Base-by-base conservation (phyloP, 2,888 invertebrate species). In the Oscheius onirici region DNA sequence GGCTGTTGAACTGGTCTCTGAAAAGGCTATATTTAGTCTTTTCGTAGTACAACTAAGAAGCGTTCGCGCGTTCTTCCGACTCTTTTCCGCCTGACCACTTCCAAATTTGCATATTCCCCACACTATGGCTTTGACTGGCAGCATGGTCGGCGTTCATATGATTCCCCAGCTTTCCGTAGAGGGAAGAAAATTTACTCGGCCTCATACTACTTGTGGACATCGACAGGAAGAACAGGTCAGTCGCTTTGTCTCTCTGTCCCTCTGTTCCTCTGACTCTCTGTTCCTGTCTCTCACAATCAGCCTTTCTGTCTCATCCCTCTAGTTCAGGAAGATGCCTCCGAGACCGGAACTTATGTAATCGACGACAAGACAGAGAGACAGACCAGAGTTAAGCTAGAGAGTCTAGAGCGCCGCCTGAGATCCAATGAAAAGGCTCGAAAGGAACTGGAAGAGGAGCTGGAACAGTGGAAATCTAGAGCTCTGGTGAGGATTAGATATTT, bases 351-450 rank as follows among this genome's bases (percentile, higher is more conserved):
- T 3, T 76, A 71, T 41, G 73, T 74, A 17, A 67, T 78, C 24
- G 75, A 78, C n/a, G 70, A 69, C 15, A 61, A 73, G 49, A 65
- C 61, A 0, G 78, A 78, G 70, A 55, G 78, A 54, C 76, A 78
- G 51, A 78, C 78, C n/a, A 70, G 70, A 65, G 73, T 78, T 24
- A 78, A 78, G 52, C 20, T 78, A 46, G 78, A 78, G 46, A 78
- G 78, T 69, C 40, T 78, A 55, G 78, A 78, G 43, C 26, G 76
- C 26, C n/a, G 78, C 17, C 58, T 78, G 49, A 57, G 71, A 61
- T 73, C 73, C 13, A 78, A 78, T 66, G 78, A 78, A 54, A 76
- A 74, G 54, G 72, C 73, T 2, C 26, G 78, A 26, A 76, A 75
- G 28, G 78, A 78, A 20, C 57, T 75, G 6, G 78, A 78, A 60